phyloP scores from a whole-genome alignment of 2,113 vertebrate genomes.

The Geothlypis trichas region DNA sequence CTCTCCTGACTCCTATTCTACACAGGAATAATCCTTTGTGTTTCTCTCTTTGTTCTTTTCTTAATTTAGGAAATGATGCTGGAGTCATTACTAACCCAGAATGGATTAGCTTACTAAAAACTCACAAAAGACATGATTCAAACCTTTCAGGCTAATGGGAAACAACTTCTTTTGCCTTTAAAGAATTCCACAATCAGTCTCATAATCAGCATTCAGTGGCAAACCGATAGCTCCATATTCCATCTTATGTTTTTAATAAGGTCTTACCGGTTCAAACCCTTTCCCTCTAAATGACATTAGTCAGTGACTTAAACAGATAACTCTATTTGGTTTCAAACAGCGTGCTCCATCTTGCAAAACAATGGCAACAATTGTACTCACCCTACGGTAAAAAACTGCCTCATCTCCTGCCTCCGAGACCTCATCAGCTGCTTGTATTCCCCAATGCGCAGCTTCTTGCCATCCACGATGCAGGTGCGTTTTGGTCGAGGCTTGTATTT shows the following conservation, averaged over 20 bases:
- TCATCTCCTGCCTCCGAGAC: conserved; percentile 97
- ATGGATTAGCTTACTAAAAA: background rate
- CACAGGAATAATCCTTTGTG: background rate
- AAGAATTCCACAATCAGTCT: background rate
- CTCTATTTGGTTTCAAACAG: background rate
- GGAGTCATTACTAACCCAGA: background rate
- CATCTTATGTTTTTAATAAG: background rate
- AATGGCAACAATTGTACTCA: conserved; percentile 68
- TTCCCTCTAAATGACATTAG: background rate
- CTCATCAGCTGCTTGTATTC: conserved; percentile 99
- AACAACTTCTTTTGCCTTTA: conserved; percentile 19
- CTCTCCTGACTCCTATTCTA: background rate
- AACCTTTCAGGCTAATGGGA: conserved; percentile 4
- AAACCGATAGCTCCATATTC: conserved; percentile 1
- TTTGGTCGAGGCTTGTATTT: conserved; percentile 99
- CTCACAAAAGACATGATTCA: conserved; percentile 3
- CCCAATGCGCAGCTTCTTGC: conserved; percentile 97
- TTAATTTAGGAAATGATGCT: conserved; percentile 16
- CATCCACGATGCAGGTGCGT: conserved; percentile 98
- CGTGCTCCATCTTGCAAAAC: background rate
- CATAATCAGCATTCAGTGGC: background rate
- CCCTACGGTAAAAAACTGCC: conserved; percentile 99
- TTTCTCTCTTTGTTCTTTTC: conserved; percentile 8
- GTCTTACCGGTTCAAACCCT: background rate
- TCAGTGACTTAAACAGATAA: conserved; percentile 14